A percentile compares a stretch with the other conserved stretches of the same genome.
Evolutionary conservation across 2,113 vertebrate genomes (phyloP).

Genomic region (Emydura subglobosa): DNA sequence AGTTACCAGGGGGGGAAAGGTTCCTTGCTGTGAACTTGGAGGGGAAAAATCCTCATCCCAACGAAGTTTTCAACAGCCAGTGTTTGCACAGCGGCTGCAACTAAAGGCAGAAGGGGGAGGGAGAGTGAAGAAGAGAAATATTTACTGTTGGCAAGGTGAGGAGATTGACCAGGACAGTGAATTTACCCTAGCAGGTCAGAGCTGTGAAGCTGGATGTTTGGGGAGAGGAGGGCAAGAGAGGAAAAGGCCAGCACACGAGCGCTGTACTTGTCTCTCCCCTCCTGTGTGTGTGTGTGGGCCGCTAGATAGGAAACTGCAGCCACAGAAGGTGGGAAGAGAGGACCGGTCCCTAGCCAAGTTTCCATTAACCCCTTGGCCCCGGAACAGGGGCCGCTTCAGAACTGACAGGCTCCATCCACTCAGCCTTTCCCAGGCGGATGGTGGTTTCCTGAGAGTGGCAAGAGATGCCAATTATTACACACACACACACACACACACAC

Average conservation of each 20-base stretch:
- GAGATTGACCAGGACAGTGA: not conserved
- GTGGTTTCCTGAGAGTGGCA: not conserved
- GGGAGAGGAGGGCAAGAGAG: not conserved
- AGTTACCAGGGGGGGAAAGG: not conserved
- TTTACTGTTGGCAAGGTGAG: not conserved
- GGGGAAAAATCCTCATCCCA: not conserved
- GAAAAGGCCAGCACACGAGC: not conserved
- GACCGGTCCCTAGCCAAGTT: not conserved
- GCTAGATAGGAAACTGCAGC: not conserved
- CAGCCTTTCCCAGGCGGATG: too few species aligned
- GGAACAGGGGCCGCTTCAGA: too few species aligned
- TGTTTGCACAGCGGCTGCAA: not conserved
- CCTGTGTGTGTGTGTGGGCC: not conserved
- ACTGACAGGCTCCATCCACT: fast-evolving
- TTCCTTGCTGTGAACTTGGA: not conserved
- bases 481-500: too few species aligned
- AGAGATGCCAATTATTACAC: too few species aligned
- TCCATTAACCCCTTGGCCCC: not conserved
- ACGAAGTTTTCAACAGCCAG: not conserved
- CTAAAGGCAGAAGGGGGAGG: too few species aligned
- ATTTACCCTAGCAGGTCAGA: not conserved
- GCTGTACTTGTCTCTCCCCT: not conserved
- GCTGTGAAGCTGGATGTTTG: not conserved
- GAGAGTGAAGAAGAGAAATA: not conserved
- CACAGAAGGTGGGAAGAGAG: not conserved